These are phyloP conservation scores for Bubo blakistoni DNA, from an alignment of 2,113 vertebrate species.

Conservation along the genomic window DNA sequence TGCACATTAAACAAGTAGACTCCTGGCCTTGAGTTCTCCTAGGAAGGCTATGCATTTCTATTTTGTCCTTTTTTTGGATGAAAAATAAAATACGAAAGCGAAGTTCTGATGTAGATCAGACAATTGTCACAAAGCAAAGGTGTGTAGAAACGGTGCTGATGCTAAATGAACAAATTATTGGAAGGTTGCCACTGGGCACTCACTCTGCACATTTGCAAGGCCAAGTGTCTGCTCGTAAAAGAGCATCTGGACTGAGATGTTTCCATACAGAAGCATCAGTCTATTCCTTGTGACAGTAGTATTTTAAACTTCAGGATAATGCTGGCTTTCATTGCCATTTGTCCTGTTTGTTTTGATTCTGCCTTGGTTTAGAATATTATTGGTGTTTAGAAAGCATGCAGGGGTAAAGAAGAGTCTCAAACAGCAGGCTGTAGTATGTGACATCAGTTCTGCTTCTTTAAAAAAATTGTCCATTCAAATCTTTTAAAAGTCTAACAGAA, in stretches of 20 bases:
- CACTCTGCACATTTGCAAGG: neutral
- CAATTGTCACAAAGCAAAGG: neutral
- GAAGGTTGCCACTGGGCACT: neutral
- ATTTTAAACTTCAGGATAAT: constrained; percentile 69
- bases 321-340: constrained; percentile 67
- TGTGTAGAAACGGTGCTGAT: neutral
- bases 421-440: neutral
- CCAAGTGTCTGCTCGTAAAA: neutral
- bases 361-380: neutral
- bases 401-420: neutral
- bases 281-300: constrained; percentile 11
- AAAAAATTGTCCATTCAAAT: neutral
- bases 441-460: neutral
- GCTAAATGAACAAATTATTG: neutral
- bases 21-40: neutral
- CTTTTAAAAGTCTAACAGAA: neutral
- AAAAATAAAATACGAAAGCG: neutral
- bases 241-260: neutral
- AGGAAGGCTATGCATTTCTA: neutral
- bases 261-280: neutral
- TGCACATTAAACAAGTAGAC: neutral
- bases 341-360: constrained; percentile 67
- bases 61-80: neutral
- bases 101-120: neutral
- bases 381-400: neutral